Evolutionary conservation across 2,888 invertebrate genomes (phyloP).

Genomic region (Acleris laterana): DNA sequence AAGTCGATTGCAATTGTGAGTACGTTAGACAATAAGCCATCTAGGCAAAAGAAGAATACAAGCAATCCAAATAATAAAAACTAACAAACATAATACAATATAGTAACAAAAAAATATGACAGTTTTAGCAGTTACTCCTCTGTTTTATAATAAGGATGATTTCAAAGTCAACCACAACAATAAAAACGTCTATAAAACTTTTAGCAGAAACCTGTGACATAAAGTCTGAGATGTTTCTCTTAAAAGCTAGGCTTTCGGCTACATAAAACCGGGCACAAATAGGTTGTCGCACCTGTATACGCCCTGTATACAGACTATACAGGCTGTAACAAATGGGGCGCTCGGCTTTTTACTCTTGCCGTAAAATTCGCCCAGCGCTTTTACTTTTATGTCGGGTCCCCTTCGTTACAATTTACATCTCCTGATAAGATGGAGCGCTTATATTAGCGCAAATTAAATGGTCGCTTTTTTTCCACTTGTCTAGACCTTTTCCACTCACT

Average conservation of each 20-base stretch:
- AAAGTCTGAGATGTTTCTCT: neutral
- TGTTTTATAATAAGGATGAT: no score
- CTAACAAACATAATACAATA: no score
- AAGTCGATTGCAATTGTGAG: no score
- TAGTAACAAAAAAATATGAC: no score
- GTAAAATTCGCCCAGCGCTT: slow-evolving; percentile 28
- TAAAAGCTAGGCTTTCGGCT: slow-evolving; percentile 7
- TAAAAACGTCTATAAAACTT: no score
- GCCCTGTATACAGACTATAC: slow-evolving; percentile 1
- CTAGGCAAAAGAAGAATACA: no score
- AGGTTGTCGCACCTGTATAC: slow-evolving; percentile 27
- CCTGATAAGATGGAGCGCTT: slow-evolving; percentile 22
- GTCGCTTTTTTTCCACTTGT: slow-evolving; percentile 25
- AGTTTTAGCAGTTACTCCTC: no score
- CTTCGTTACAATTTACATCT: slow-evolving; percentile 22
- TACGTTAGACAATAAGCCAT: no score
- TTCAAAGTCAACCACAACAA: no score
- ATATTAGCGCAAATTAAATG: slow-evolving; percentile 30
- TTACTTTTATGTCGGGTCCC: slow-evolving; percentile 20
- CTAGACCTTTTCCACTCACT: slow-evolving; percentile 23
- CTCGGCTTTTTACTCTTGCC: slow-evolving; percentile 28
- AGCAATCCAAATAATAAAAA: no score
- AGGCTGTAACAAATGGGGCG: slow-evolving; percentile 20
- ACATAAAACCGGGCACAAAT: slow-evolving; percentile 12
- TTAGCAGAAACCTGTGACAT: neutral